Evolutionary conservation across 1,140 invertebrate genomes (phyloP).

Genomic region (Drosophila guanche): DNA sequence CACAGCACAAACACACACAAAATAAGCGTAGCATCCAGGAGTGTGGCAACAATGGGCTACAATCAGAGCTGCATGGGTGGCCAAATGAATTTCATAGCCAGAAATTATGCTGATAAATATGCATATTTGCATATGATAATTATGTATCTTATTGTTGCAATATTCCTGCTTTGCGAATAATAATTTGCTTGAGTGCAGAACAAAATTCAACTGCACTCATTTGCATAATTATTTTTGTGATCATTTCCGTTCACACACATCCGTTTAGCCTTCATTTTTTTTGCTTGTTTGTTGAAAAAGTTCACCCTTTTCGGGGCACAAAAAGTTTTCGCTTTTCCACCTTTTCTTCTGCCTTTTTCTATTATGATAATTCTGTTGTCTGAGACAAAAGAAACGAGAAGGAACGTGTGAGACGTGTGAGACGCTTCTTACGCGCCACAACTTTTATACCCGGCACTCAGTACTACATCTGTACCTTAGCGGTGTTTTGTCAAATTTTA

Average conservation of each 20-base stretch:
- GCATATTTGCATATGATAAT: constrained; percentile 7
- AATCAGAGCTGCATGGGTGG: constrained; percentile 32
- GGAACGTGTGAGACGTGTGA: no score
- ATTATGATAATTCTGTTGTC: constrained; percentile 69
- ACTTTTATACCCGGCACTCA: no score
- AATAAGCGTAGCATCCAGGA: constrained; percentile 28
- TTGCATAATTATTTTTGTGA: constrained; percentile 20
- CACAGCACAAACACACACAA: constrained; percentile 29
- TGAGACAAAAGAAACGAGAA: constrained; percentile 13
- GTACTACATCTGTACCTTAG: no score
- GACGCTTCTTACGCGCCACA: no score
- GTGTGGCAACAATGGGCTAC: constrained; percentile 37
- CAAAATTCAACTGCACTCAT: constrained; percentile 7
- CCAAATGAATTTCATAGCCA: neutral
- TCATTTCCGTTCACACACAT: constrained; percentile 3
- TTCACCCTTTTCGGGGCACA: constrained; percentile 31
- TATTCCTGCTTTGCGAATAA: neutral
- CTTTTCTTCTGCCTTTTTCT: constrained; percentile 42
- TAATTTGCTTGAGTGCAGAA: constrained; percentile 5
- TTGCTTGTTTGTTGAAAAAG: constrained; percentile 12
- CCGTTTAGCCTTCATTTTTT: neutral
- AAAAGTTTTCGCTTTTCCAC: neutral
- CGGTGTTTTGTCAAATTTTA: no score
- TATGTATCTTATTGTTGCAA: constrained; percentile 1
- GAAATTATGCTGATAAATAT: neutral